Conservation (phyloP, 2,113 vertebrate species). For the Microcebus ravelobensis region DNA sequence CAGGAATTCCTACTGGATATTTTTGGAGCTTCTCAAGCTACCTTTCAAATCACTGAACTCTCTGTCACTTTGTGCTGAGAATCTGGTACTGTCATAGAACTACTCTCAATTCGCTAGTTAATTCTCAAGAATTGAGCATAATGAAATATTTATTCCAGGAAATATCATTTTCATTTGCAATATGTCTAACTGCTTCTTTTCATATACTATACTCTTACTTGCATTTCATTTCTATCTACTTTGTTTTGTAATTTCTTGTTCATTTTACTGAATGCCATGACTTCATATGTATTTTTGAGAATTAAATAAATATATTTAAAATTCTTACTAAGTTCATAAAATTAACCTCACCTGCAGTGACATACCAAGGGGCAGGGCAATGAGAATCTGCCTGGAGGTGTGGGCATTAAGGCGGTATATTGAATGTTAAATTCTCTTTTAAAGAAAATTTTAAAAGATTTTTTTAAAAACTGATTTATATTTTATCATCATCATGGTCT, state of each 20-base stretch:
- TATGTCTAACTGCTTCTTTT: neutral
- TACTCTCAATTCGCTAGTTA: neutral
- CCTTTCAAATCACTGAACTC: neutral
- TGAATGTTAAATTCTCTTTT: neutral
- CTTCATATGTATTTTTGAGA: neutral
- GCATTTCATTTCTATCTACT: neutral
- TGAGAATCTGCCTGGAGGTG: neutral
- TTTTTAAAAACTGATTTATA: neutral
- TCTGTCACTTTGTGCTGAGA: neutral
- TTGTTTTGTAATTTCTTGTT: neutral
- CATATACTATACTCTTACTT: neutral
- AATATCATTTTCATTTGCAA: neutral
- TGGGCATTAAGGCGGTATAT: neutral
- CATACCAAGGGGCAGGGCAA: neutral
- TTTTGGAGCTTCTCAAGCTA: neutral
- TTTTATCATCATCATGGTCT: neutral
- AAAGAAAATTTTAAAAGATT: neutral
- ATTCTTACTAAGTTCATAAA: neutral
- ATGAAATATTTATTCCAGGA: neutral
- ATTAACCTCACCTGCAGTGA: neutral
- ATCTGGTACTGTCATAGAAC: neutral
- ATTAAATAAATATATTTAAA: neutral
- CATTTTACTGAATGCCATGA: neutral
- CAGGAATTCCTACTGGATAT: neutral
- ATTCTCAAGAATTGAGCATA: neutral